These are phyloP conservation scores for Xyliphius kryptos DNA, from an alignment of 2,113 vertebrate genomes.

Conservation along the genomic window DNA sequence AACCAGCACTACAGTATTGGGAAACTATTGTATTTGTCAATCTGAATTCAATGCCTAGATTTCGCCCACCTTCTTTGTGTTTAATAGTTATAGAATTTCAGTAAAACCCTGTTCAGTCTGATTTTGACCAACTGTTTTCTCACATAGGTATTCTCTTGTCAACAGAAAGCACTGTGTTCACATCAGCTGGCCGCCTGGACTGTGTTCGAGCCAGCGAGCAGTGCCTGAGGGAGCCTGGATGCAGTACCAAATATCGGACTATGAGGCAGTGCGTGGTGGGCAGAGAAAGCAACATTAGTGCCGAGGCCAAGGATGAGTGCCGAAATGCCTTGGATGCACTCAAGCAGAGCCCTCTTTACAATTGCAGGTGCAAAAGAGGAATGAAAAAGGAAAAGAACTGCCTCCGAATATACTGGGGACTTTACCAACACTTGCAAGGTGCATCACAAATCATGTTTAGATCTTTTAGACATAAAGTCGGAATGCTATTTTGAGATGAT, in stretches of 20 bases:
- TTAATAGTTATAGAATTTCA: no score
- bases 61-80: no score
- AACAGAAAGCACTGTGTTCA: conserved; percentile 68
- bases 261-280: conserved; percentile 97
- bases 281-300: conserved; percentile 86
- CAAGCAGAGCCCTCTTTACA: conserved; percentile 89
- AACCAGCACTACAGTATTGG: no score
- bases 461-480: neutral
- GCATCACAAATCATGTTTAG: conserved; percentile 6
- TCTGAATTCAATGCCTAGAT: no score
- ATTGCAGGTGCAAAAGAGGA: conserved; percentile 91
- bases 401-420: conserved; percentile 96
- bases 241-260: conserved; percentile 95
- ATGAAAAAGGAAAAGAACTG: conserved; percentile 99
- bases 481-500: no score
- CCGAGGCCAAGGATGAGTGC: conserved; percentile 93
- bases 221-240: conserved; percentile 87
- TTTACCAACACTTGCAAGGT: conserved; percentile 97
- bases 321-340: conserved; percentile 88
- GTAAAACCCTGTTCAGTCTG: neutral
- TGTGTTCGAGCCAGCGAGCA: conserved; percentile 93
- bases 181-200: conserved; percentile 68
- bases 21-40: no score
- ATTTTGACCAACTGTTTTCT: conserved; percentile 3
- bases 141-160: conserved; percentile 69